Conservation (phyloP, 2,113 vertebrate species). For the Ursus arctos region DNA sequence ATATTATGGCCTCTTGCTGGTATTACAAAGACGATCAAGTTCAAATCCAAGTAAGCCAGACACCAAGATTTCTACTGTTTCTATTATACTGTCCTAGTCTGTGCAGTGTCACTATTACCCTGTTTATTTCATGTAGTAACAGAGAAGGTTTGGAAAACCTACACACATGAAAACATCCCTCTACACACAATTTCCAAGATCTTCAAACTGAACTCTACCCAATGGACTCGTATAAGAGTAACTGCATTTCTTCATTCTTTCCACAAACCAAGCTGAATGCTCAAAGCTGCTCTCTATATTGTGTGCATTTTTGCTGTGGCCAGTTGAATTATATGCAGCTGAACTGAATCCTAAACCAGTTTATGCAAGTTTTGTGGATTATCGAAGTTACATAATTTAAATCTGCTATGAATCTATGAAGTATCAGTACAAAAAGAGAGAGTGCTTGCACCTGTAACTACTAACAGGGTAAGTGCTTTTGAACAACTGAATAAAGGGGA, state of each 20-base stretch:
- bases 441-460: not conserved
- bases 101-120: not conserved
- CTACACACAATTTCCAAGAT: not conserved
- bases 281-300: not conserved
- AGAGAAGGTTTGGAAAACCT: not conserved
- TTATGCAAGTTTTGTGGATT: not conserved
- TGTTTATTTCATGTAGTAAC: not conserved
- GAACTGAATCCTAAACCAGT: not conserved
- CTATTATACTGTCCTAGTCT: not conserved
- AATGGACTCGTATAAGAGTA: not conserved
- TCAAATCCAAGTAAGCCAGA: not conserved
- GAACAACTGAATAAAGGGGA: conserved; percentile 1
- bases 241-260: not conserved
- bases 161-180: not conserved
- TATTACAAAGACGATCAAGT: not conserved
- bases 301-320: not conserved
- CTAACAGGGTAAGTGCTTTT: not conserved
- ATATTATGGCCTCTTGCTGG: not conserved
- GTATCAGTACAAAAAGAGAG: not conserved
- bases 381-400: conserved; percentile 1
- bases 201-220: not conserved
- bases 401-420: not conserved
- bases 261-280: not conserved
- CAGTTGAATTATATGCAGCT: not conserved
- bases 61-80: not conserved